Evolutionary conservation across 1,140 invertebrate species (phyloP), one percentile per base, ranked within the genome.

Genomic region (Pantala flavescens): DNA sequence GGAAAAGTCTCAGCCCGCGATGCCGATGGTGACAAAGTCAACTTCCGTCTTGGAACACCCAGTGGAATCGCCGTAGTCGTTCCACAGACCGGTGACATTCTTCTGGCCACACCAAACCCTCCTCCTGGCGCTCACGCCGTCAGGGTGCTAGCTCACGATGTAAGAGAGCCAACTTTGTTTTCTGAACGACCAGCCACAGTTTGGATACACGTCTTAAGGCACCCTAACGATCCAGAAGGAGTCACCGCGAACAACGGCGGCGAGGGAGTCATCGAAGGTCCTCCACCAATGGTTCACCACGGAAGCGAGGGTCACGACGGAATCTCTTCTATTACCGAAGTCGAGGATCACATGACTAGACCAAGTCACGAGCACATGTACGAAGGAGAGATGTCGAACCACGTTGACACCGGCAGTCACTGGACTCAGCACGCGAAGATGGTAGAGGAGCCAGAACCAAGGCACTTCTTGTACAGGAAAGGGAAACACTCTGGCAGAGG

Each of bases 1-100:
- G 94, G 94, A 0, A 89, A 87, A 78, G 93, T 97, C 0, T 85
- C 87, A 72, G 94, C 94, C 0, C 88, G 85, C 42, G 95, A 97
- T 82, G 91, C 88, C 0, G 95, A 97, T 80, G 93, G 92, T 9
- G 94, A 97, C 83, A 89, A 89, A 76, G 87, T 96, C 7, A 90
- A 93, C 14, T 97, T 95, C 81, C 89, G 90, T 74, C 82, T 96
- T 19, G 71, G 23, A 42, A 85, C 88, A n/a, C 89, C 91, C 0
- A 93, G 88, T 72, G 92, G 93, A 77, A 82, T 91, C 36, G 87
- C 93, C 12, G 91, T 96, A 11, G 90, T 97, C 75, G 92, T 96
- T 0, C 95, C 95, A 0, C 94, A 96, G 84, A 96, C 94, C 0
- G 95, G 95, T 0, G 92, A 96, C 80, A 82, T 97, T 0, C 87